Evolutionary conservation across 2,113 vertebrate species (phyloP).

Genomic region (Hirundichthys speculiger): DNA sequence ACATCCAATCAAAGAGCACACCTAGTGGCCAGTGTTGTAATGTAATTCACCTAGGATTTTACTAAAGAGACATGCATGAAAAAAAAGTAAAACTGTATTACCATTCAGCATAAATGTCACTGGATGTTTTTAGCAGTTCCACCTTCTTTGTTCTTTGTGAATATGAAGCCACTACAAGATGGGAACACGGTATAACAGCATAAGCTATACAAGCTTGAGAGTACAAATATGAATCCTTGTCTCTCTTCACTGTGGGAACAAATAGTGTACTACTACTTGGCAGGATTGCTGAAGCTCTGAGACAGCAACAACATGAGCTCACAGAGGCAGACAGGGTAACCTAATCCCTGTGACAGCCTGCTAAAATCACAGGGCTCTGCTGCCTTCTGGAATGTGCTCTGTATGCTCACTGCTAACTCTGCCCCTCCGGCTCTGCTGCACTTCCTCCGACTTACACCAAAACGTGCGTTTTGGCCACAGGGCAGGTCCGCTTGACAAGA

Average conservation of each 20-base stretch:
- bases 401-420: constrained; percentile 66
- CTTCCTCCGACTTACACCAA: constrained; percentile 65
- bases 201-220: constrained; percentile 16
- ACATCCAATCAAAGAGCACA: constrained; percentile 41
- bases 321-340: constrained; percentile 77
- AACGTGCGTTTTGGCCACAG: constrained; percentile 54
- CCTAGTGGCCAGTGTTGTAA: constrained; percentile 40
- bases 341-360: constrained; percentile 78
- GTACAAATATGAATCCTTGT: constrained; percentile 27
- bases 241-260: constrained; percentile 17
- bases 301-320: constrained; percentile 73
- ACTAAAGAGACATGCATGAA: not conserved
- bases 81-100: not conserved
- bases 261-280: constrained; percentile 28
- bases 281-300: constrained; percentile 58
- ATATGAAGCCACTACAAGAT: constrained; percentile 17
- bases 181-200: not conserved
- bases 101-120: not conserved
- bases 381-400: constrained; percentile 78
- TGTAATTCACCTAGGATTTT: not conserved
- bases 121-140: not conserved
- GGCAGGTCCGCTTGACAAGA: constrained; percentile 16
- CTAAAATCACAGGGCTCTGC: constrained; percentile 79
- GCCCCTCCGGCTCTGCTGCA: constrained; percentile 62
- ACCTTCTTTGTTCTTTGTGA: not conserved